Percentiles rank a stretch among this genome's conserved stretches.
phyloP scores from a whole-genome alignment of 1,140 invertebrate genomes.

The Papilio polyxenes region DNA sequence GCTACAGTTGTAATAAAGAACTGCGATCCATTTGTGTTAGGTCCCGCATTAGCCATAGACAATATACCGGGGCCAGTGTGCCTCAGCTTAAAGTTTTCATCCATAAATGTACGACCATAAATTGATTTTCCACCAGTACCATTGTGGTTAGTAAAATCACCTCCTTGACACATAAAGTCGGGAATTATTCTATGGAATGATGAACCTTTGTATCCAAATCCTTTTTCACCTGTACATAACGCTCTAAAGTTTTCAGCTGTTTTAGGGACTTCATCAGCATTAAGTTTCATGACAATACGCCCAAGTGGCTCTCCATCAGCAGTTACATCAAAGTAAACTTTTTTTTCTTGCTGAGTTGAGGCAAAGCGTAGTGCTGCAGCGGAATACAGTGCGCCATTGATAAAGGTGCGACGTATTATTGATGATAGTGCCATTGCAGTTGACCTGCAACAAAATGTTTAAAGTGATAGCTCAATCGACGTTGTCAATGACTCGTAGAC shows the following conservation, averaged over 20 bases:
- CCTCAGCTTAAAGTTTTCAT: conserved; percentile 90
- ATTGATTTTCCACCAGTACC: conserved; percentile 91
- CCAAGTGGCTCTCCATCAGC: conserved; percentile 83
- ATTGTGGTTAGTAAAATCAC: conserved; percentile 89
- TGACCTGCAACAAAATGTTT: conserved; percentile 14
- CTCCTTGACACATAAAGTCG: conserved; percentile 92
- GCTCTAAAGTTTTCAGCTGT: conserved; percentile 91
- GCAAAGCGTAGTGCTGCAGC: conserved; percentile 69
- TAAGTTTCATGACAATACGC: conserved; percentile 88
- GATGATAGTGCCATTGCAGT: conserved; percentile 49
- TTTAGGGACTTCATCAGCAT: conserved; percentile 87
- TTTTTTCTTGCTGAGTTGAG: conserved; percentile 70
- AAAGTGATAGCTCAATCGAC: not conserved
- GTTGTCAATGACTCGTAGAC: too few relatives aligned
- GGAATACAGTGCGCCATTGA: conserved; percentile 71
- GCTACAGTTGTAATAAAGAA: conserved; percentile 91
- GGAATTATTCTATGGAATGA: conserved; percentile 93
- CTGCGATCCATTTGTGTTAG: conserved; percentile 92
- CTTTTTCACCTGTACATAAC: conserved; percentile 90
- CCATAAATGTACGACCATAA: conserved; percentile 89
- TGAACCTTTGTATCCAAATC: conserved; percentile 89
- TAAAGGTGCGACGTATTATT: conserved; percentile 60
- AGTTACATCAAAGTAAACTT: conserved; percentile 81
- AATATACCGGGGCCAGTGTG: conserved; percentile 87
- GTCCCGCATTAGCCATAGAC: conserved; percentile 90